Evolutionary conservation across 1,140 invertebrate genomes (phyloP).

Genomic region (Venustaconcha ellipsiformis): DNA sequence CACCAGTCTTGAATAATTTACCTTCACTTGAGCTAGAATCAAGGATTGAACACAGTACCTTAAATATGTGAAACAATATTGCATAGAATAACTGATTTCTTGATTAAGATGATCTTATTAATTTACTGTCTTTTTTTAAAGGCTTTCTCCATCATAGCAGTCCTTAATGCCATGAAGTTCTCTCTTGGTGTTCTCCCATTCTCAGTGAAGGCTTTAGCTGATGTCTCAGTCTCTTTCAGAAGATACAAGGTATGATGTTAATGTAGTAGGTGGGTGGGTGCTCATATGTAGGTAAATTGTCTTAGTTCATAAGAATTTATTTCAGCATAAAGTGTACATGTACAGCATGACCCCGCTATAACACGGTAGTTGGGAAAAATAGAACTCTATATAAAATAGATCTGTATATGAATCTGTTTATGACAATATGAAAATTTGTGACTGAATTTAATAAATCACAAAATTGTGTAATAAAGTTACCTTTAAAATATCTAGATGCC

Average conservation of each 20-base stretch:
- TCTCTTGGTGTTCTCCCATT: slow-evolving; percentile 60
- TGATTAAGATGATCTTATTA: not conserved
- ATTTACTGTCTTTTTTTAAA: slow-evolving; percentile 29
- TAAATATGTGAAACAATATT: no score
- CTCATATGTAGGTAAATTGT: not conserved
- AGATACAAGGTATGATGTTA: slow-evolving; percentile 65
- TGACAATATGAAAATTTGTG: no score
- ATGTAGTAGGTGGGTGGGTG: not conserved
- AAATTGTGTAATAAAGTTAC: no score
- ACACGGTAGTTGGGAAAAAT: no score
- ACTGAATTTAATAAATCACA: no score
- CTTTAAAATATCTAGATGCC: no score
- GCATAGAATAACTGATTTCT: not conserved
- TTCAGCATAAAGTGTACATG: not conserved
- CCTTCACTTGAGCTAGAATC: no score
- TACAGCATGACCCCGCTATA: no score
- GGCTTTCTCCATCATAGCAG: slow-evolving; percentile 66
- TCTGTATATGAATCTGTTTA: no score
- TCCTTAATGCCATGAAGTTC: slow-evolving; percentile 63
- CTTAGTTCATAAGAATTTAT: not conserved
- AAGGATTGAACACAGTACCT: no score
- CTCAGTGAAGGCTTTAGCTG: slow-evolving; percentile 55
- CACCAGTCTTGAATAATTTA: no score
- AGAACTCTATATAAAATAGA: no score
- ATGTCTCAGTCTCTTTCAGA: slow-evolving; percentile 63